Evolutionary conservation across 2,888 invertebrate genomes (phyloP).

Genomic region (Hipparchia semele): DNA sequence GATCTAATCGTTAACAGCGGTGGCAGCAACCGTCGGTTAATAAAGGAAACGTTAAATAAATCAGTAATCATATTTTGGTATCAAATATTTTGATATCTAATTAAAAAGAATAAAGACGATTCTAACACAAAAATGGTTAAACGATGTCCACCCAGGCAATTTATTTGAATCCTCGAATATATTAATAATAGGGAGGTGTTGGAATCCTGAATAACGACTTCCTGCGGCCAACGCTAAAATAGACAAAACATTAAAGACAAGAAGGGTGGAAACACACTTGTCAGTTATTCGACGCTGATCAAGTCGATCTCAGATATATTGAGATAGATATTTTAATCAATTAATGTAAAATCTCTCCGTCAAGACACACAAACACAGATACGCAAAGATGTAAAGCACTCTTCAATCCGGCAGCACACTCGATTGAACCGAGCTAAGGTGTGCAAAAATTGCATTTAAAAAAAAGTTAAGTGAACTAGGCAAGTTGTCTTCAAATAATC

Average conservation of each 20-base stretch:
- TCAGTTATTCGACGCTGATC: not conserved
- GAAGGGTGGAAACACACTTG: slow-evolving; percentile 13
- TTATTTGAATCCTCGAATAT: slow-evolving; percentile 39
- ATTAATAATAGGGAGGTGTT: slow-evolving; percentile 47
- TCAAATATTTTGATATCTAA: slow-evolving; percentile 26
- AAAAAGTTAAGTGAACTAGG: too few species aligned
- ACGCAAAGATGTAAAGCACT: too few species aligned
- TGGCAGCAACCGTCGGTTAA: not conserved
- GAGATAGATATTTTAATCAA: too few species aligned
- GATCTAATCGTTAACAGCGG: too few species aligned
- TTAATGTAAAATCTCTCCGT: too few species aligned
- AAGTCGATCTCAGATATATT: not conserved
- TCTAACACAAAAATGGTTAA: slow-evolving; percentile 27
- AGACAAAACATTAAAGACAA: slow-evolving; percentile 46
- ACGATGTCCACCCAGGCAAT: slow-evolving; percentile 35
- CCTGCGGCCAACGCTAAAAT: slow-evolving; percentile 49
- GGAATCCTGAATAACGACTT: slow-evolving; percentile 65
- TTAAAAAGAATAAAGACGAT: slow-evolving; percentile 32
- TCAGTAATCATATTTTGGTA: slow-evolving; percentile 9
- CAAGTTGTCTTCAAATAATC: too few species aligned
- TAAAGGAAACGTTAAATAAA: not conserved
- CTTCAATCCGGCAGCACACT: too few species aligned
- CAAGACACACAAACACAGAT: too few species aligned
- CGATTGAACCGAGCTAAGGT: too few species aligned
- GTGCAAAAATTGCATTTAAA: too few species aligned